These are phyloP conservation scores for Tachystola acroxantha DNA, from an alignment of 2,888 invertebrate species.

Conservation along the genomic window DNA sequence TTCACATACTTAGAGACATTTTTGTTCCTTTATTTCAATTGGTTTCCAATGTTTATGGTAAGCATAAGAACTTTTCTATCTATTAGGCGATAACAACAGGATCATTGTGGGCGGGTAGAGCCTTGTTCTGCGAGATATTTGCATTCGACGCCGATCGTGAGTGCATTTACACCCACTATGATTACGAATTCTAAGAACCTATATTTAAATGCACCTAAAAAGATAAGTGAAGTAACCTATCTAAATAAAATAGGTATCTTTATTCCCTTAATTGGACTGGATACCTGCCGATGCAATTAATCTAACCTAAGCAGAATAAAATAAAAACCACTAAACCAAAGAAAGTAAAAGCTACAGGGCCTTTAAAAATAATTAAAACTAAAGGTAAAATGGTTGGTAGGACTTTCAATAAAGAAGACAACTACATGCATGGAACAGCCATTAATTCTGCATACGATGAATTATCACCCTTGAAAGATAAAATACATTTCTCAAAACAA, in stretches of 20 bases:
- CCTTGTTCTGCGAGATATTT: constrained; percentile 38
- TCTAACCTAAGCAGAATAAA: background rate
- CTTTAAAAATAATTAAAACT: no score
- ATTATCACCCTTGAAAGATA: background rate
- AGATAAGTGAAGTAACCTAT: background rate
- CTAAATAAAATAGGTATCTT: no score
- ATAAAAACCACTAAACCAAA: background rate
- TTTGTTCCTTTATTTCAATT: constrained; percentile 32
- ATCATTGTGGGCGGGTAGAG: constrained; percentile 39
- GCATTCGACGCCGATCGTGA: constrained; percentile 40
- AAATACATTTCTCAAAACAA: constrained; percentile 9
- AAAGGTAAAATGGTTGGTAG: no score
- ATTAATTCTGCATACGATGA: background rate
- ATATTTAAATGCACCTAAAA: constrained; percentile 3
- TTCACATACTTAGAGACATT: constrained; percentile 16
- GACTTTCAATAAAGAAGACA: background rate
- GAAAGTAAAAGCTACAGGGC: background rate
- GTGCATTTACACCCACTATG: constrained; percentile 42
- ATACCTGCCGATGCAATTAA: constrained; percentile 2
- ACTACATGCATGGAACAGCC: background rate
- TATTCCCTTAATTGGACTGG: constrained; percentile 1
- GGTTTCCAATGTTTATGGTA: constrained; percentile 41
- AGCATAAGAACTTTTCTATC: constrained; percentile 28
- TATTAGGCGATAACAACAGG: constrained; percentile 35
- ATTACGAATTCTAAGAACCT: constrained; percentile 21